These are phyloP conservation scores for Equus quagga DNA, from an alignment of 2,113 vertebrate species.

Conservation along the genomic window DNA sequence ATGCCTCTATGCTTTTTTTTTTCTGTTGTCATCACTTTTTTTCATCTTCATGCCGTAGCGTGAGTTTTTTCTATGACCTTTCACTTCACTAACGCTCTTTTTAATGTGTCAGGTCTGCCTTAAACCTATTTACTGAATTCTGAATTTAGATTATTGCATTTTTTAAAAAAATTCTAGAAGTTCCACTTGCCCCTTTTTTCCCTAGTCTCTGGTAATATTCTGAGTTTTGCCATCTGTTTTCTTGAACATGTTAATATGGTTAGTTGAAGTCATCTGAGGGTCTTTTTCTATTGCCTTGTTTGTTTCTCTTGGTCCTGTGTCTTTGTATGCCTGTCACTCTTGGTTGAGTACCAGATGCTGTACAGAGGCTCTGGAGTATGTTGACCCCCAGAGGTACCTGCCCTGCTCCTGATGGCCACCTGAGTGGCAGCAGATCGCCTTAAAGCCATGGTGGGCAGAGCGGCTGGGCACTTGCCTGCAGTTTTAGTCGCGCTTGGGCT, in stretches of 20 bases:
- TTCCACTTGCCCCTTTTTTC: neutral
- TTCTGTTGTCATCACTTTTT: neutral
- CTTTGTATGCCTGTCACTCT: slow-evolving; percentile 3
- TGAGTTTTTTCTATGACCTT: neutral
- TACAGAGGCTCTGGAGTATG: neutral
- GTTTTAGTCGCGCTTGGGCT: neutral
- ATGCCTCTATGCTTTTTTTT: neutral
- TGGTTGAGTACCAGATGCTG: neutral
- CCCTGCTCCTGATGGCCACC: neutral
- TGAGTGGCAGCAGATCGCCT: neutral
- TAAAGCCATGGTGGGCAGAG: too few species aligned
- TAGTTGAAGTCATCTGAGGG: neutral
- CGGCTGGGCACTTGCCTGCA: neutral
- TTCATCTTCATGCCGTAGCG: neutral
- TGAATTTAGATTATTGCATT: neutral
- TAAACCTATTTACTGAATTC: neutral
- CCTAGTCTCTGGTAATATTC: neutral
- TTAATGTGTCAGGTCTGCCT: neutral
- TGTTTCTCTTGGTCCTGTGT: neutral
- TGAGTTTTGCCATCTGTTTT: neutral
- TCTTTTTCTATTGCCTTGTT: slow-evolving; percentile 1
- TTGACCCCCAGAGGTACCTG: neutral
- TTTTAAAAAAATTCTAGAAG: neutral
- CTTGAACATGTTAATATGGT: neutral
- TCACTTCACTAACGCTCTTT: neutral